These are phyloP conservation scores for Lepidochitona cinerea DNA, from an alignment of 2,888 invertebrate species.

Conservation along the genomic window DNA sequence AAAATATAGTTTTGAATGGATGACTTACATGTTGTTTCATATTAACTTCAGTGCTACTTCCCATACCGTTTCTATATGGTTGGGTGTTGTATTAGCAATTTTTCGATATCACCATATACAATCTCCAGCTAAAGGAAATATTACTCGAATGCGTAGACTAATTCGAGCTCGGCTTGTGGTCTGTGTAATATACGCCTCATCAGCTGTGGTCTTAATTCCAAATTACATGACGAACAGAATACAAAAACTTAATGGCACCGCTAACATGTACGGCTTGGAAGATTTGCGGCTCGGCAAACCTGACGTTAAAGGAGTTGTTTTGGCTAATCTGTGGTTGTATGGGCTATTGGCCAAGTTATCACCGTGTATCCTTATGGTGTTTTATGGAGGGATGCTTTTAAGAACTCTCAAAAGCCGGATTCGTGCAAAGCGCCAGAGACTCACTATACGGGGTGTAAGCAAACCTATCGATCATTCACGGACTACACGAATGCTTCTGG, in stretches of 20 bases:
- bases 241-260: slow-evolving; percentile 23
- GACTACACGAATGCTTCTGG: slow-evolving; percentile 88
- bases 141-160: slow-evolving; percentile 77
- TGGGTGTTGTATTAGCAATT: slow-evolving; percentile 91
- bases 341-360: slow-evolving; percentile 92
- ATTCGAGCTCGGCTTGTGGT: slow-evolving; percentile 83
- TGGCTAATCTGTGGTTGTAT: slow-evolving; percentile 87
- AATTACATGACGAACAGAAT: slow-evolving; percentile 87
- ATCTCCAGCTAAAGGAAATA: slow-evolving; percentile 82
- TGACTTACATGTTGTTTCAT: slow-evolving; percentile 77
- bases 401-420: slow-evolving; percentile 48
- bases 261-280: slow-evolving; percentile 38
- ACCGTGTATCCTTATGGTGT: slow-evolving; percentile 88
- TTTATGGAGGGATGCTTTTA: slow-evolving; percentile 72
- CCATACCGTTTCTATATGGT: slow-evolving; percentile 92
- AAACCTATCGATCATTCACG: slow-evolving; percentile 72
- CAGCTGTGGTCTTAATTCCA: slow-evolving; percentile 86
- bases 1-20: slow-evolving; percentile 68
- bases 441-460: slow-evolving; percentile 19
- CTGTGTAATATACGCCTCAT: slow-evolving; percentile 86
- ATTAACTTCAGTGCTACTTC: slow-evolving; percentile 89
- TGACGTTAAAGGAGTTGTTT: slow-evolving; percentile 42
- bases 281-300: slow-evolving; percentile 42
- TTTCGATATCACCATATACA: slow-evolving; percentile 83
- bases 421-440: slow-evolving; percentile 28